A percentile compares a stretch with the other conserved stretches of the same genome.
Evolutionary conservation across 2,888 invertebrate species (phyloP).

Genomic region (Drosophila putrida): DNA sequence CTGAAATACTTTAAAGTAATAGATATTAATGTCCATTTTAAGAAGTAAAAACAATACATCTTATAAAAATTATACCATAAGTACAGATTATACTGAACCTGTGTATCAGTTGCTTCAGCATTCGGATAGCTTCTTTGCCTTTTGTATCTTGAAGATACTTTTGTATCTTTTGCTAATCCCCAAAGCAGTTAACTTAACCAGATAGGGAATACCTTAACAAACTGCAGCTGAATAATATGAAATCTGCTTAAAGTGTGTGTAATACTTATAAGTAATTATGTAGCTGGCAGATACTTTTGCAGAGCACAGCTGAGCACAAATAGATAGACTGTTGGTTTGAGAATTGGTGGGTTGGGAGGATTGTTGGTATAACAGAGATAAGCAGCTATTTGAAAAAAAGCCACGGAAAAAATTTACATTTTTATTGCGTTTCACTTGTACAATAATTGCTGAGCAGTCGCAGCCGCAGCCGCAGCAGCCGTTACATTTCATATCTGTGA

Average conservation of each 20-base stretch:
- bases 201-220: constrained; percentile 22
- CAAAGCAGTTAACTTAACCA: constrained; percentile 1
- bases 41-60: neutral
- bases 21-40: neutral
- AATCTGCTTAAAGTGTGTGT: constrained; percentile 5
- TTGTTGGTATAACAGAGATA: constrained; percentile 36
- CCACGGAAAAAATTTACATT: constrained; percentile 69
- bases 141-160: constrained; percentile 52
- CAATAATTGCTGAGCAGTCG: constrained; percentile 64
- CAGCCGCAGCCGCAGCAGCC: constrained; percentile 11
- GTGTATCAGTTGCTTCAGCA: neutral
- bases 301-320: constrained; percentile 4
- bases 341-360: neutral
- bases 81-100: neutral
- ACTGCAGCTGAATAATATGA: constrained; percentile 1
- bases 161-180: constrained; percentile 26
- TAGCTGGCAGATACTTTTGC: constrained; percentile 56
- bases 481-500: constrained; percentile 60
- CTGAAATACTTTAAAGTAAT: too few species aligned
- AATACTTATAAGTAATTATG: constrained; percentile 29
- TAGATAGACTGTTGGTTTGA: neutral
- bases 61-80: neutral
- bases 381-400: constrained; percentile 51
- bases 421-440: constrained; percentile 75
- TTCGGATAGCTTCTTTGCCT: neutral